Evolutionary conservation across 2,888 invertebrate genomes (phyloP), one percentile per base, ranked within the genome.

Genomic region (Polydesmus complanatus): DNA sequence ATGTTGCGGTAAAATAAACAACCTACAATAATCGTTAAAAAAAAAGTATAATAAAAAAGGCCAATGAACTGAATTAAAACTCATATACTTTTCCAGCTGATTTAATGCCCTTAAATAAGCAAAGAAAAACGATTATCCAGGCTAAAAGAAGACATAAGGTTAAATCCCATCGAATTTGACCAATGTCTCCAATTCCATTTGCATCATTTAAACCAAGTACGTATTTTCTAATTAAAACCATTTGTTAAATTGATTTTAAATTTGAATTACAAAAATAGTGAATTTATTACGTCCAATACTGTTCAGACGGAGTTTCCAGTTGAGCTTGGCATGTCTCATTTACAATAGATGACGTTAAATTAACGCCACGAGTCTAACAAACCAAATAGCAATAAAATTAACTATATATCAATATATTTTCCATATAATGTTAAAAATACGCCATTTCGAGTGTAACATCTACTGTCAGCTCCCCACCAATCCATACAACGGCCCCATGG

Each of bases 401-500:
- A n/a, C n/a, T n/a, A n/a, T n/a, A n/a, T n/a, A n/a, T n/a, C n/a
- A n/a, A n/a, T n/a, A n/a, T n/a, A n/a, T n/a, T n/a, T n/a, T n/a
- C n/a, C n/a, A n/a, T n/a, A n/a, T n/a, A n/a, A n/a, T n/a, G n/a
- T n/a, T n/a, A 25, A 53, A 2, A 11, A 23, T 54, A 63, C 63
- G 23, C 57, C 21, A 54, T 64, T 64, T 22, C 26, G 22, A n/a
- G 57, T 11, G n/a, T 61, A 66, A 21, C 66, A 66, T 49, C 61
- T 62, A 37, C 63, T 58, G 48, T 66, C 64, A 8, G 68, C 66
- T n/a, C 66, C 68, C 67, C 67, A 67, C 68, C 66, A 68, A 14
- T 57, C 26, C 51, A 57, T 54, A 69, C 87, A 87, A 14, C 78
- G 79, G 54, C 83, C 83, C 84, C 85, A 88, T 25, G 79, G 80